phyloP scores from a whole-genome alignment of 30 jellyfish, hydroid and myxozoan species.

The Pseudorhiza aurosa region DNA sequence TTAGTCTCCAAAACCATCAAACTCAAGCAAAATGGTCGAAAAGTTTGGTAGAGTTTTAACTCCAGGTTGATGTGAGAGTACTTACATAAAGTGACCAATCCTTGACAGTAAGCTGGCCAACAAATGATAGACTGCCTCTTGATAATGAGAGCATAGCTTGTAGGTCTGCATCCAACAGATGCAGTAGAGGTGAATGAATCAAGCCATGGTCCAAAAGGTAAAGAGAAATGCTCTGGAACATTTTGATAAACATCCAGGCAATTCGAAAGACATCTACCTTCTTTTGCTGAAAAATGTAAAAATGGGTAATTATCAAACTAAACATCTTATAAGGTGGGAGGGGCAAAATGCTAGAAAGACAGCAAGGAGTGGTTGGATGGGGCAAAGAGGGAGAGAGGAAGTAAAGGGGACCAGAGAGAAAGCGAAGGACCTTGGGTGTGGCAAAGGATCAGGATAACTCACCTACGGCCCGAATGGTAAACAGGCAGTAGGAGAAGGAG shows the following conservation, averaged over 20 bases:
- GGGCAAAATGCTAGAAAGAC: no score
- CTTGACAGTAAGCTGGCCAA: not conserved
- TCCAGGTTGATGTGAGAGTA: not conserved
- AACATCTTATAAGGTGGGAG: no score
- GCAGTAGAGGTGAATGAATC: constrained; percentile 5
- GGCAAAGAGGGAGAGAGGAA: no score
- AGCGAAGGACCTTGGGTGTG: no score
- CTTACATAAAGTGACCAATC: constrained; percentile 2
- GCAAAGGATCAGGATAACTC: no score
- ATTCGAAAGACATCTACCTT: not conserved
- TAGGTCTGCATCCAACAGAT: not conserved
- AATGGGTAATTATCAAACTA: no score
- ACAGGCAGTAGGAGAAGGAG: no score
- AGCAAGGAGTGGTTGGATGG: no score
- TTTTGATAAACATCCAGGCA: not conserved
- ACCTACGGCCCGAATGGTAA: no score
- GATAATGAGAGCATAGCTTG: not conserved
- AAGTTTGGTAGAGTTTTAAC: not conserved
- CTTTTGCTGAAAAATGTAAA: not conserved
- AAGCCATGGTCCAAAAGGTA: constrained; percentile 36
- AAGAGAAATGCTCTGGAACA: not conserved
- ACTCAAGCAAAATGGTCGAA: no score
- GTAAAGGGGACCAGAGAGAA: no score
- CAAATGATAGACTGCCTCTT: not conserved
- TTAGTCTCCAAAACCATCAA: no score